A percentile compares a stretch with the other conserved stretches of the same genome.
Evolutionary conservation across 2,113 vertebrate species (phyloP).

Genomic region (Neolamprologus sp.): DNA sequence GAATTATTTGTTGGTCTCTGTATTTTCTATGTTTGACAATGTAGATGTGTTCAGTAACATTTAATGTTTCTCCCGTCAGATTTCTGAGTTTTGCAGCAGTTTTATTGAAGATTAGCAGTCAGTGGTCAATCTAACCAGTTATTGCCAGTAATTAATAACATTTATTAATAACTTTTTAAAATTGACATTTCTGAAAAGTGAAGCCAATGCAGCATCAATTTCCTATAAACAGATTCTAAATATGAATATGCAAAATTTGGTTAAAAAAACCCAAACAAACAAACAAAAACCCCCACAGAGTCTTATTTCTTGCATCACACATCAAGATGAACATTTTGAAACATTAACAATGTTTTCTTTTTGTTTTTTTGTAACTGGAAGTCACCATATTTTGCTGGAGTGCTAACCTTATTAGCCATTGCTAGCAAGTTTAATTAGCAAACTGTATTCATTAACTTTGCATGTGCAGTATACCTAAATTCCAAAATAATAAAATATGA

Average conservation of each 20-base stretch:
- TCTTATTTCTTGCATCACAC: not conserved
- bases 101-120: not conserved
- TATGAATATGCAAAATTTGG: not conserved
- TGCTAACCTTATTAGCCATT: not conserved
- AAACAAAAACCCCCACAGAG: accelerated
- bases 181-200: not conserved
- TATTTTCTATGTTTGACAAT: not conserved
- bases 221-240: not conserved
- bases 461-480: not conserved
- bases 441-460: not conserved
- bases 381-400: not conserved
- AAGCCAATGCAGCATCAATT: not conserved
- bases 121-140: not conserved
- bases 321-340: not conserved
- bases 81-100: not conserved
- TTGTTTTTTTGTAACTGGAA: not conserved
- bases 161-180: not conserved
- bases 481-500: not conserved
- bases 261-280: not conserved
- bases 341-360: not conserved
- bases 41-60: not conserved
- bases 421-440: not conserved
- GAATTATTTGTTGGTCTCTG: not conserved
- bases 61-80: not conserved
- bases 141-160: not conserved